Base-by-base conservation (phyloP, 2,797 vertebrate genomes). In the Molossus molossus region DNA sequence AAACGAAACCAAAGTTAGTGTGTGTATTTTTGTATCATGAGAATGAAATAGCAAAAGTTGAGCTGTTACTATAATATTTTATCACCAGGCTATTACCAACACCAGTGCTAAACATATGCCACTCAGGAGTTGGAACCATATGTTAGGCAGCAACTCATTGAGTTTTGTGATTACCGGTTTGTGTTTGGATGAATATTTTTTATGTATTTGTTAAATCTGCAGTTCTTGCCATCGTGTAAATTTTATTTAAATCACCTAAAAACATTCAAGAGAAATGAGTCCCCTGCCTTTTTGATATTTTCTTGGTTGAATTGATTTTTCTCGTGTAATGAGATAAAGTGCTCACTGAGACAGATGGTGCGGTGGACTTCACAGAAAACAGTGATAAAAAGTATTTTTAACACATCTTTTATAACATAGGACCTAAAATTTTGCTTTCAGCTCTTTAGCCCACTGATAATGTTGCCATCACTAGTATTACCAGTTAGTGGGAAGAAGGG, bases 91-190 rank as follows among this genome's bases (percentile, higher is more conserved):
- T 65, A 2, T 90, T 87, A 37, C 40, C 73, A 86, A 79, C 73
- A 23, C 67, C 79, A 73, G 45, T 60, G 67, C 65, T 72, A 83
- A 97, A 81, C 96, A 97, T 97, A 97, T 96, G 97, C 88, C 94
- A 83, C 79, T 93, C 77, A 50, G 89, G 79, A 95, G 91, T 67
- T 70, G 33, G 90, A 96, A 65, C 97, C 97, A 97, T 98, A 98
- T 98, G 97, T 94, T 97, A 97, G 92, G 73, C 79, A 94, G 85
- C 90, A 95, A 69, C 81, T 65, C 94, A 91, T 70, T 95, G 95
- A 92, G 67, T 86, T 96, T 93, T 92, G 80, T 84, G 94, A n/a
- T 75, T 75, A 6, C 73, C 57, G 25, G 81, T 72, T 85, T 81
- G 50, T 91, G 18, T 97, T 91, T 92, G 76, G 70, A 55, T 93